Evolutionary conservation across 2,888 invertebrate genomes (phyloP).

Genomic region (Hemicrepidius hirtus): DNA sequence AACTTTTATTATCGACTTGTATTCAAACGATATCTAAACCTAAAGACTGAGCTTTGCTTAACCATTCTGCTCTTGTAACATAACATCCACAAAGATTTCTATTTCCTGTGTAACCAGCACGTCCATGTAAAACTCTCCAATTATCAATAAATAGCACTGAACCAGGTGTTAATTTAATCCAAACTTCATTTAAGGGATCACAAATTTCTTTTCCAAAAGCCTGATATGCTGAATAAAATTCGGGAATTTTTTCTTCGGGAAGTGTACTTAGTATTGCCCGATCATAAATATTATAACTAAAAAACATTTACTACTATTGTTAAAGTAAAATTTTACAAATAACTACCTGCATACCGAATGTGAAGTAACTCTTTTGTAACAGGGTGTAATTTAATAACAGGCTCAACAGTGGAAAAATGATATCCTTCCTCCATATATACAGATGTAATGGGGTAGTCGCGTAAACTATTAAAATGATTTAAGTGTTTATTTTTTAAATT

Average conservation of each 20-base stretch:
- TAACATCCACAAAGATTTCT: conserved; percentile 84
- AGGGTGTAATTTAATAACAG: conserved; percentile 76
- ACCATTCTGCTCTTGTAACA: conserved; percentile 81
- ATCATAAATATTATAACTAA: conserved; percentile 74
- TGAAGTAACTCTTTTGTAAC: conserved; percentile 76
- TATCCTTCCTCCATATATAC: conserved; percentile 80
- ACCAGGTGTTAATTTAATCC: conserved; percentile 80
- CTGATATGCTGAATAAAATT: conserved; percentile 79
- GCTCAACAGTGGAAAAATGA: conserved; percentile 75
- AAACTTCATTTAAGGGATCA: conserved; percentile 74
- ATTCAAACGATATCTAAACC: not conserved
- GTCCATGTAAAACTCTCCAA: conserved; percentile 85
- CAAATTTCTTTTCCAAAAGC: conserved; percentile 74
- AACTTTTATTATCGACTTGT: conserved; percentile 1
- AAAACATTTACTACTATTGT: conserved; percentile 32
- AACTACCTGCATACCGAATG: conserved; percentile 74
- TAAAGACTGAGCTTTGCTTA: conserved; percentile 74
- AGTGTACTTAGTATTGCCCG: conserved; percentile 78
- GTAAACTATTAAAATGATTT: conserved; percentile 77
- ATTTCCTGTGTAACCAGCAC: conserved; percentile 80
- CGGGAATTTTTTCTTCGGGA: conserved; percentile 72
- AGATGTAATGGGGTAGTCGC: conserved; percentile 75
- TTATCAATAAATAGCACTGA: conserved; percentile 85
- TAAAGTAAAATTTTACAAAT: too few relatives aligned
- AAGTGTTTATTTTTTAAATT: conserved; percentile 74